Evolutionary conservation across 2,113 vertebrate genomes (phyloP).

Genomic region (Chelonoidis abingdonii): DNA sequence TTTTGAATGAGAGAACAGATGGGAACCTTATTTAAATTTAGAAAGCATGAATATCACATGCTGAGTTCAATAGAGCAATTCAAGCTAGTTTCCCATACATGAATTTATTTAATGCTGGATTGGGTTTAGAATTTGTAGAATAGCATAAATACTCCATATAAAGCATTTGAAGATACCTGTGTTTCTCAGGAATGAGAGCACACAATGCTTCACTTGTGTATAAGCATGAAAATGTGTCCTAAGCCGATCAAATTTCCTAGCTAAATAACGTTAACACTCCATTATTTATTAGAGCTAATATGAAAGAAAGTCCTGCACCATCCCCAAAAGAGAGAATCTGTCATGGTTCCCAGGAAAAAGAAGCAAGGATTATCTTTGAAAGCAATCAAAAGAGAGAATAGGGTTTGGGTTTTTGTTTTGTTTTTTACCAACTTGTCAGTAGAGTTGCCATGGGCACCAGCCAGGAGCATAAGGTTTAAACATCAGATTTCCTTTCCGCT

Average conservation of each 20-base stretch:
- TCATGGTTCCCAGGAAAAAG: constrained; percentile 78
- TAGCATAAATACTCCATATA: constrained; percentile 12
- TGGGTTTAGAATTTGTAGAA: constrained; percentile 26
- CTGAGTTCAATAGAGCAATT: constrained; percentile 74
- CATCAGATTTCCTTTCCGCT: constrained; percentile 73
- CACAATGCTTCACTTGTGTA: constrained; percentile 16
- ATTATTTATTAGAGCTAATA: constrained; percentile 79
- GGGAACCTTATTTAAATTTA: constrained; percentile 78
- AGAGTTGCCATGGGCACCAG: constrained; percentile 81
- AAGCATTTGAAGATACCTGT: constrained; percentile 27
- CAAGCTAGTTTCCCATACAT: constrained; percentile 59
- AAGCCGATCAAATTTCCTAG: constrained; percentile 72
- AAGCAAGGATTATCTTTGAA: constrained; percentile 82
- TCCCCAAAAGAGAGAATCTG: constrained; percentile 71
- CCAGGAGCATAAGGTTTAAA: constrained; percentile 67
- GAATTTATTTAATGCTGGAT: constrained; percentile 47
- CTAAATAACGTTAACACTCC: constrained; percentile 52
- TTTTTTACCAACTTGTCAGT: constrained; percentile 69
- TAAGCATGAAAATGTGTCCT: constrained; percentile 68
- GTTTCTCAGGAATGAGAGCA: constrained; percentile 24
- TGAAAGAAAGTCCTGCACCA: constrained; percentile 71
- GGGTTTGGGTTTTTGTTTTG: background rate
- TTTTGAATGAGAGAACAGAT: constrained; percentile 69
- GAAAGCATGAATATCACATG: constrained; percentile 57
- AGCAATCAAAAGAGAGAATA: constrained; percentile 78